Evolutionary conservation across 2,113 vertebrate genomes (phyloP), one percentile per base, ranked within the genome.

Genomic region (Hippopotamus amphibius): DNA sequence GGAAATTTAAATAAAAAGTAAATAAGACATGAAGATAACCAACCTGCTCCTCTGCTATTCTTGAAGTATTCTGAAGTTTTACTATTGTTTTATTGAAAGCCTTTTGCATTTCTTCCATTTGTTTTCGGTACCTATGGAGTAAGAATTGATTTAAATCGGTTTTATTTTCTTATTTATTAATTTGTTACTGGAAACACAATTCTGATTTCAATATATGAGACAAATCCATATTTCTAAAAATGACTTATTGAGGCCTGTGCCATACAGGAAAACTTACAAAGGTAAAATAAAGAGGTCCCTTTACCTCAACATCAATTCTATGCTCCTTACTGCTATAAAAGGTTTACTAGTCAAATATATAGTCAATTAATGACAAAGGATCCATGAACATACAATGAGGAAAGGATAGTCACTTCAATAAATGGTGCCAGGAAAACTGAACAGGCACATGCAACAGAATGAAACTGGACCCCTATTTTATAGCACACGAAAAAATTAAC

Each of bases 101-200:
- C 97, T 99, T 99, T 97, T 99, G 99, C 99, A 99, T 99, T 99
- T 99, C 99, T 97, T 99, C 99, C 99, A 99, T 99, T 98, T 99
- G 99, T 98, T 99, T 99, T 88, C 99, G 99, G 95, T 99, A 99
- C 97, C 99, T 99, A 71, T 63, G 97, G 97, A 92, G 80, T 33
- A 81, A 96, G 33, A 90, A 93, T 65, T 90, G 1, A 61, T 93
- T 96, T 96, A 91, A 96, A 82, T 93, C 82, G 88, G 11, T 50
- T 95, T 96, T 91, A 71, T 71, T 90, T 76, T 96, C 59, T 81
- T 66, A 63, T 28, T 88, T 37, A 57, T 83, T 96, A 83, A 95
- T 43, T 93, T 91, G 92, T n/a, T 93, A 91, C 41, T 86, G 33
- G 33, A 96, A 94, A 87, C 17, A 41, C 24, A 46, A 19, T 88